A percentile compares a stretch with the other conserved stretches of the same genome.
Conservation (phyloP, 2,797 vertebrate genomes). For the Nyctalus aviator region DNA sequence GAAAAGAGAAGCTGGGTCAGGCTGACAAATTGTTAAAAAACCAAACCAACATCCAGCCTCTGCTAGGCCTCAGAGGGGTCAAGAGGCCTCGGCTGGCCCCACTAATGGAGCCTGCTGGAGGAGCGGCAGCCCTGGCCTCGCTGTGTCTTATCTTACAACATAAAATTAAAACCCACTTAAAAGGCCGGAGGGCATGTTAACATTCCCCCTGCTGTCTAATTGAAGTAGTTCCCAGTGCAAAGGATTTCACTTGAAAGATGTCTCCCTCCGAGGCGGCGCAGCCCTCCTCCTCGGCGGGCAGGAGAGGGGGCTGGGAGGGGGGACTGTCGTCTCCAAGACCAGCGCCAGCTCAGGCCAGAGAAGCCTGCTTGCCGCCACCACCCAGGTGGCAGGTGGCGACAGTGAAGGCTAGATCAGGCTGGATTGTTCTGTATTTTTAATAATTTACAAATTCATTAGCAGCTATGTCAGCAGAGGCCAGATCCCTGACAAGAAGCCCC, state of each 20-base stretch:
- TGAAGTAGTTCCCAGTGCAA: conserved; percentile 83
- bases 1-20: conserved; percentile 67
- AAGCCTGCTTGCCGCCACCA: neutral
- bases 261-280: neutral
- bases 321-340: conserved; percentile 31
- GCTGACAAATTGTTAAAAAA: conserved; percentile 84
- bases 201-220: conserved; percentile 84
- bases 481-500: neutral
- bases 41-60: conserved; percentile 74
- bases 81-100: conserved; percentile 75
- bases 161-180: conserved; percentile 87
- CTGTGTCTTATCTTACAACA: conserved; percentile 85
- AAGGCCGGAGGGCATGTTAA: conserved; percentile 85
- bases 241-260: conserved; percentile 83
- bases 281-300: neutral
- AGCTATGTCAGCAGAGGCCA: conserved; percentile 70
- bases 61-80: conserved; percentile 74
- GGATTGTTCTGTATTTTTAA: conserved; percentile 63
- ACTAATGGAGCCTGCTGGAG: conserved; percentile 81
- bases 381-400: conserved; percentile 71
- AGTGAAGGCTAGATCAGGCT: conserved; percentile 70
- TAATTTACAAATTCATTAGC: conserved; percentile 80
- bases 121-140: conserved; percentile 64
- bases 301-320: neutral
- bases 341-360: neutral